Evolutionary conservation across 1,140 invertebrate genomes (phyloP), one percentile per base, ranked within the genome.

Genomic region (Asbolus verrucosus): DNA sequence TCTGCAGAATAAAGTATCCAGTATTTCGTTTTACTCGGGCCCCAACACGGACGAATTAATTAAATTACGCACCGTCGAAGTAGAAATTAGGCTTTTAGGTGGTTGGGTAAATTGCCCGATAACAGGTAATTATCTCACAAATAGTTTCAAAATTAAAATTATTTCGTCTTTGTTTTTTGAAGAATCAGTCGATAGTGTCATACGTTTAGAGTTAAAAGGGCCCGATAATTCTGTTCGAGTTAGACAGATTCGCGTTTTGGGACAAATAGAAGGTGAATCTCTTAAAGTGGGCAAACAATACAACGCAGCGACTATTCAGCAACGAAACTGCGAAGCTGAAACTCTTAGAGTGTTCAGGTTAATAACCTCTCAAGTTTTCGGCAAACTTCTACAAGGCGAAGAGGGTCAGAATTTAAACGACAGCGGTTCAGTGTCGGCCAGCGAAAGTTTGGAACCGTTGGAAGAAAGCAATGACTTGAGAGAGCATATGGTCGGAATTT

Each of bases 401-500:
- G 77, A 78, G 38, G 76, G 76, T 6, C 76, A 79, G 14, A 83
- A 84, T 63, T 43, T 70, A 24, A 81, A 79, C 8, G 79, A 80
- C 2, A 82, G 80, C 30, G 78, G 79, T 46, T 78, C 81, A 83
- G 59, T 83, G 84, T 67, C 78, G 65, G 72, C 79, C 21, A 81
- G 85, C 73, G 73, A 83, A 66, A 81, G 77, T 59, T 82, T 84
- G 61, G 84, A 87, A 65, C 85, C 87, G 71, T 76, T 85, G 11
- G 87, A 88, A 36, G 90, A 91, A 61, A 92, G 92, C 77, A 93
- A 92, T 66, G 95, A 98, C 81, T 83, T 98, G 0, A 89, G 95
- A 13, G 96, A 98, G 80, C 96, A 98, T 77, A 96, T 98, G 88
- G 96, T 98, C 13, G 96, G 96, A 54, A 98, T 98, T 73, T 84